Evolutionary conservation across 2,888 invertebrate species (phyloP).

Genomic region (Xestia xanthographa): DNA sequence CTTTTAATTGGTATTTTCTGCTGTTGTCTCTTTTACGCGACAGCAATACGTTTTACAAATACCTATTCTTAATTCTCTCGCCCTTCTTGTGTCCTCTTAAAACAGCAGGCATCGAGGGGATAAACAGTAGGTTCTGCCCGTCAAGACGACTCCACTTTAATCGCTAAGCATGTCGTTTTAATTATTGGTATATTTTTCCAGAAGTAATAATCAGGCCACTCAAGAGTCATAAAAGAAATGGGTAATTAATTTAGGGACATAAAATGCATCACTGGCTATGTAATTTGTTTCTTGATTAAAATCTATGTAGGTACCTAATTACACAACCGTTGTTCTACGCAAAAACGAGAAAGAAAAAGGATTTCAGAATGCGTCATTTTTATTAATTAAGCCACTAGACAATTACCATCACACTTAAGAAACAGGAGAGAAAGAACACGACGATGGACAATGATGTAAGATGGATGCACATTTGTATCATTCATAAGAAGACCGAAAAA

Average conservation of each 20-base stretch:
- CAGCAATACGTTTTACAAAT: too few species aligned
- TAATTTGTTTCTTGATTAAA: slow-evolving; percentile 26
- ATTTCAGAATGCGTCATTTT: background rate
- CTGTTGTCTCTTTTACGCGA: too few species aligned
- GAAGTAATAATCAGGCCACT: background rate
- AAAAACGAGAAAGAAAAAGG: background rate
- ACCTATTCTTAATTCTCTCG: too few species aligned
- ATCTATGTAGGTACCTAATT: background rate
- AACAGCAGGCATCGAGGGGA: too few species aligned
- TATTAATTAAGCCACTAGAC: background rate
- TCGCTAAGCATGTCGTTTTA: background rate
- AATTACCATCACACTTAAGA: background rate
- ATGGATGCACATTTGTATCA: background rate
- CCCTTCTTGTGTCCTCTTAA: too few species aligned
- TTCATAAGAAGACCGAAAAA: background rate
- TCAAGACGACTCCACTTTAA: background rate
- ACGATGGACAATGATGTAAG: too few species aligned
- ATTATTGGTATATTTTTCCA: background rate
- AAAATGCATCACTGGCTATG: slow-evolving; percentile 15
- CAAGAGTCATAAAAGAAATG: background rate
- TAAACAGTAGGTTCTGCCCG: background rate
- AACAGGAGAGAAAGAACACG: background rate
- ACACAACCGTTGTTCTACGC: background rate
- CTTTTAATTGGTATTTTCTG: too few species aligned
- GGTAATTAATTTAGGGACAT: background rate